Evolutionary conservation across 2,113 vertebrate species (phyloP), one percentile per base, ranked within the genome.

Genomic region (Gobiocypris rarus): DNA sequence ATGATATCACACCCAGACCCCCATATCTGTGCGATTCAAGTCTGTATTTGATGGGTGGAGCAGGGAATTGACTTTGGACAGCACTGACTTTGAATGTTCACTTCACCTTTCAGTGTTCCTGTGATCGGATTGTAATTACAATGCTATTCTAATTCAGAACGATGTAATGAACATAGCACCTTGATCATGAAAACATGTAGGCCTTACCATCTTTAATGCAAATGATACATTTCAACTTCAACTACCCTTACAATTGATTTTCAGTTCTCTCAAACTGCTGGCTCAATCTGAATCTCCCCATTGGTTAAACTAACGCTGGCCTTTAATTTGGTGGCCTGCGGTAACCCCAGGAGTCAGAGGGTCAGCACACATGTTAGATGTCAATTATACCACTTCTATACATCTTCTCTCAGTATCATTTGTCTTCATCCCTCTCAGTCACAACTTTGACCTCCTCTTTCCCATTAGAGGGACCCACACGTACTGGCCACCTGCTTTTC

Each of bases 381-480:
- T 94, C 93, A 94, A 93, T 94, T 94, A 92, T 82, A 91, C 81
- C 89, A 84, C 84, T 87, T 90, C 91, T 91, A 87, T 90, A 81
- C 74, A 86, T 92, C 88, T 89, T 65, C 86, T 85, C 69, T 83
- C 34, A 24, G 84, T 61, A 89, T 90, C 90, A 93, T 95, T 94
- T 90, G 92, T 95, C 94, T 95, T 95, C 93, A 94, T 95, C 87
- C 86, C 65, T 88, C 86, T 83, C 31, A 75, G 86, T 92, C 90
- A 89, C 89, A 90, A 89, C 89, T 76, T 45, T 93, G 92, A 94
- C 93, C 90, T 89, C 84, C 85, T 82, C 76, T 78, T 81, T 83
- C 89, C 90, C 89, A 90, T 84, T 83, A 86, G 89, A 88, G 90
- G 89, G 84, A 86, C 82, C 79, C 82, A 45, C 74, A 88, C 87